phyloP scores from a whole-genome alignment of 2,797 vertebrate species.

The Manis javanica region DNA sequence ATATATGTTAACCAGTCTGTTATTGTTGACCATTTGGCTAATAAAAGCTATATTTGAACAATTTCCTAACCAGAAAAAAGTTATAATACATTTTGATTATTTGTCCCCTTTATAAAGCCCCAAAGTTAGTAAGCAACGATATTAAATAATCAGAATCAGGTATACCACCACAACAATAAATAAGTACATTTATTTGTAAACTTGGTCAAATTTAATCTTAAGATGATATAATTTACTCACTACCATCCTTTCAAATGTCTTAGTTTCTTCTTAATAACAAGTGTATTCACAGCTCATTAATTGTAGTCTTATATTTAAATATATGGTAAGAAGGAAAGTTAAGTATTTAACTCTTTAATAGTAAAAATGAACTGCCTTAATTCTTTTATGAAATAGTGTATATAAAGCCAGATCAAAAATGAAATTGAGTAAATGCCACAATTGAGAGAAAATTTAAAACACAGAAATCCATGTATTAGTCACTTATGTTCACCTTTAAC shows the following conservation, averaged over 20 bases:
- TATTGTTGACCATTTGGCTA: neutral
- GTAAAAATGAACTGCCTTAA: conserved; percentile 19
- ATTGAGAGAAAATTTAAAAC: neutral
- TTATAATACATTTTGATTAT: neutral
- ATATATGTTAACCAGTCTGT: neutral
- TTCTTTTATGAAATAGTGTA: conserved; percentile 50
- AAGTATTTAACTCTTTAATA: conserved; percentile 28
- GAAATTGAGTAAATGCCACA: conserved; percentile 1
- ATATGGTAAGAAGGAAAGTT: neutral
- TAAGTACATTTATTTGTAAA: neutral
- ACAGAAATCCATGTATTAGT: neutral
- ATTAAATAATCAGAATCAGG: neutral
- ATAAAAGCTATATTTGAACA: neutral
- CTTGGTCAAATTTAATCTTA: conserved; percentile 14
- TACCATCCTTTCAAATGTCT: neutral
- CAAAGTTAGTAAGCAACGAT: neutral
- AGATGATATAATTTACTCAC: neutral
- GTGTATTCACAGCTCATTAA: neutral
- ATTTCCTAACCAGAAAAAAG: neutral
- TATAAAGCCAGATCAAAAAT: conserved; percentile 2
- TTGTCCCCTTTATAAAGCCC: neutral
- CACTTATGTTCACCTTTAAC: neutral
- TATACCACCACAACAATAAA: neutral
- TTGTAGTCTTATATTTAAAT: conserved; percentile 37
- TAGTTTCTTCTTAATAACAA: conserved; percentile 25